phyloP scores from a whole-genome alignment of 2,797 vertebrate genomes.

The Australoheros facetus region DNA sequence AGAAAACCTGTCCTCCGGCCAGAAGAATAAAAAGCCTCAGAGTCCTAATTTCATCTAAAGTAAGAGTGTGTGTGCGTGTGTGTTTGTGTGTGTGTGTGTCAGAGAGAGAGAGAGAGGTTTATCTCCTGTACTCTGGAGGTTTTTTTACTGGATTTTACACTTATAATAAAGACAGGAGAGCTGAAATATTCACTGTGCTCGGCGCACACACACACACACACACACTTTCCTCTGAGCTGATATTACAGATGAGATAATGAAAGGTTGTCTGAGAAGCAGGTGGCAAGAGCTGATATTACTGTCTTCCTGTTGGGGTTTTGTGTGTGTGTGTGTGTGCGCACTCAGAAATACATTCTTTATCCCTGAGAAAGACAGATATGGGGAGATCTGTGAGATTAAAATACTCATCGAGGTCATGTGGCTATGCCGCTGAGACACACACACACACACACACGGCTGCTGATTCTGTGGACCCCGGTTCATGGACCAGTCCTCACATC shows the following conservation, averaged over 20 bases:
- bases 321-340: neutral
- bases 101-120: neutral
- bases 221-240: slow-evolving; percentile 29
- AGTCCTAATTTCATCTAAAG: neutral
- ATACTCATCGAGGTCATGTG: slow-evolving; percentile 38
- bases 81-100: neutral
- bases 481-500: neutral
- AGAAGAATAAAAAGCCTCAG: neutral
- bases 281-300: slow-evolving; percentile 57
- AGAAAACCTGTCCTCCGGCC: neutral
- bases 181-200: slow-evolving; percentile 1
- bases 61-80: neutral
- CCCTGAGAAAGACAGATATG: slow-evolving; percentile 50
- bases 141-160: neutral
- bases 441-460: neutral
- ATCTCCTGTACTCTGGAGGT: neutral
- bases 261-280: slow-evolving; percentile 62
- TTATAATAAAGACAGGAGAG: slow-evolving; percentile 4
- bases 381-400: slow-evolving; percentile 53
- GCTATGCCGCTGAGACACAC: slow-evolving; percentile 18
- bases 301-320: slow-evolving; percentile 17
- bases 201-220: neutral
- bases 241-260: slow-evolving; percentile 67
- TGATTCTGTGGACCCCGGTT: neutral
- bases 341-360: slow-evolving; percentile 40